Base-by-base conservation (phyloP, 2,888 invertebrate genomes). In the Polyommatus iphigenia region DNA sequence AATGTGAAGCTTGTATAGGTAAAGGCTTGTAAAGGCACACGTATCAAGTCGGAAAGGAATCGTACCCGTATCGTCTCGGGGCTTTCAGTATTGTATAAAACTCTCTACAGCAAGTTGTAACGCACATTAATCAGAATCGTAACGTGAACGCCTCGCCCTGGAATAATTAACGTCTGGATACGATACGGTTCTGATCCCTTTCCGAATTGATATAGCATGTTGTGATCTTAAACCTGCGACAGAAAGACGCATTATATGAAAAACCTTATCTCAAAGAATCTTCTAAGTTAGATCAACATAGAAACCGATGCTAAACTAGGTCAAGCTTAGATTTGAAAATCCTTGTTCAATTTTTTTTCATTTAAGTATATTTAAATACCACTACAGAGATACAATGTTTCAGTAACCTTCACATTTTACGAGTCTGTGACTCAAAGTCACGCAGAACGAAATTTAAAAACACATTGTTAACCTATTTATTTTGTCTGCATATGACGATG, bases 401-500 rank as follows among this genome's bases (percentile, higher is more conserved):
- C 5, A 41, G 29, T 8, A 75, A 24, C 75, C 50, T 54, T 29
- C 75, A 7, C 3, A 46, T 75, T 75, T 75, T 75, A 75, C 75
- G 75, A 75, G 24, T 24, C 20, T 54, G 73, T 73, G 54, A 75
- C 54, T 75, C 24, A 24, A 54, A 75, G 75, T 50, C 75, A 75
- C 75, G 75, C 50, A 75, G 18, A 50, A 24, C 46, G 13, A 46
- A 75, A 24, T 29, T 75, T 24, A 54, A 54, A 73, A 75, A 32
- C 75, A 75, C 54, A 50, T 29, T 75, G 54, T 32, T 54, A 46
- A n/a, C 72, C n/a, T 20, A 62, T 62, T 62, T 62, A 29, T 3
- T 13, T 20, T 62, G 62, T 62, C 62, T 67, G 67, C 29, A 5
- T 67, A 6, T 15, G 29, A 67, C 29, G 67, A 67, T 15, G 10